Conservation (phyloP, 2,888 invertebrate species). For the Scaptomyza reducta region DNA sequence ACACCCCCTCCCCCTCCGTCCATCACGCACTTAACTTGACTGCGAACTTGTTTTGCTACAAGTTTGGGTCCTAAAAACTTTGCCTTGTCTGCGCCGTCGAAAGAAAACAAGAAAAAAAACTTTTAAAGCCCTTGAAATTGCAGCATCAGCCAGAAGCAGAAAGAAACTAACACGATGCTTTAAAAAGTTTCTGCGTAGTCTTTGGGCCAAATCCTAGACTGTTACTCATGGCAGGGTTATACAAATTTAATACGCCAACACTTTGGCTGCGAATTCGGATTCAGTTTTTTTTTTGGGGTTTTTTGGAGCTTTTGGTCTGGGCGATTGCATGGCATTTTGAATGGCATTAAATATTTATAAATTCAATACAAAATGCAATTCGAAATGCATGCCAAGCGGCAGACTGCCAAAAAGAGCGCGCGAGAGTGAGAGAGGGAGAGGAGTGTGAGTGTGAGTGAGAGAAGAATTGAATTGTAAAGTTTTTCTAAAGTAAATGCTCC, state of each 20-base stretch:
- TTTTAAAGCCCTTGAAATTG: conserved; percentile 52
- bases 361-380: conserved; percentile 83
- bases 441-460: conserved; percentile 1
- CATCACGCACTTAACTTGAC: not conserved
- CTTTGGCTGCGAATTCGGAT: conserved; percentile 43
- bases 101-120: conserved; percentile 27
- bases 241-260: conserved; percentile 68
- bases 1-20: no score
- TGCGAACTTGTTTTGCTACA: conserved; percentile 33
- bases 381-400: conserved; percentile 75
- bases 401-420: conserved; percentile 67
- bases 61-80: conserved; percentile 20
- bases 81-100: conserved; percentile 12
- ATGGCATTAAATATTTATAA: conserved; percentile 84
- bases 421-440: not conserved
- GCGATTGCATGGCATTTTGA: conserved; percentile 75
- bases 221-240: conserved; percentile 60
- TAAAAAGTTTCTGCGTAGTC: conserved; percentile 3
- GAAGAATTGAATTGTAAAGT: conserved; percentile 77
- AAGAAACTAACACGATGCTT: conserved; percentile 40
- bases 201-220: conserved; percentile 60
- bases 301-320: conserved; percentile 19
- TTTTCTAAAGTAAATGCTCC: conserved; percentile 55
- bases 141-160: conserved; percentile 25
- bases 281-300: conserved; percentile 20